phyloP scores from a whole-genome alignment of 1,140 invertebrate species.

The Myzus persicae region DNA sequence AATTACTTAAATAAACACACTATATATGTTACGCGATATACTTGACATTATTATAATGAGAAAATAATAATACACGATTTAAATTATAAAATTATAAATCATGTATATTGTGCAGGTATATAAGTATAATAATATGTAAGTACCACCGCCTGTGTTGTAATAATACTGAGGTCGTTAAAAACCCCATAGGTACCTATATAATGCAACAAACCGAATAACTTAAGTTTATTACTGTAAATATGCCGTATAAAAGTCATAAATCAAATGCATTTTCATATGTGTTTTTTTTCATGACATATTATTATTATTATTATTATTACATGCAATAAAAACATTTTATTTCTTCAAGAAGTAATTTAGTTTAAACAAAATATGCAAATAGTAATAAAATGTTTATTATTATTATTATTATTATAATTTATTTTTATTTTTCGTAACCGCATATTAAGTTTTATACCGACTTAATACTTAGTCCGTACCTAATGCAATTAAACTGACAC shows the following conservation, averaged over 20 bases:
- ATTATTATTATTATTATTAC: not conserved
- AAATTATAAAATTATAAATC: conserved; percentile 2
- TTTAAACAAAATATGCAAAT: conserved; percentile 14
- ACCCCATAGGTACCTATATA: not conserved
- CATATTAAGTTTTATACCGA: not conserved
- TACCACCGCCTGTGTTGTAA: not conserved
- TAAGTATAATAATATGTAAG: no score
- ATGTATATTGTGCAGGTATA: not conserved
- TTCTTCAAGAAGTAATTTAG: conserved; percentile 12
- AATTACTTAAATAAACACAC: not conserved
- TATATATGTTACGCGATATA: not conserved
- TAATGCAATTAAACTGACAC: not conserved
- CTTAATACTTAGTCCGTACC: not conserved
- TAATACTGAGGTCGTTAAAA: not conserved
- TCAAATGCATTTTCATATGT: conserved; percentile 6
- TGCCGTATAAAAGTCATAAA: conserved; percentile 1
- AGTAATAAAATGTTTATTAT: conserved; percentile 4
- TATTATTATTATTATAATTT: conserved; percentile 7
- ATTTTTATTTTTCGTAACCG: not conserved
- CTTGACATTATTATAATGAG: not conserved
- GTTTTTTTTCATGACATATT: conserved; percentile 1
- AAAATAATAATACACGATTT: conserved; percentile 14
- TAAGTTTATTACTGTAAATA: conserved; percentile 14
- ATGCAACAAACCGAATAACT: not conserved
- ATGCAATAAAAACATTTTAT: conserved; percentile 12